Percentiles rank a stretch among this genome's conserved stretches.
These are phyloP conservation scores for Rachycentron canadum DNA, from an alignment of 2,797 vertebrate species.

Conservation along the genomic window DNA sequence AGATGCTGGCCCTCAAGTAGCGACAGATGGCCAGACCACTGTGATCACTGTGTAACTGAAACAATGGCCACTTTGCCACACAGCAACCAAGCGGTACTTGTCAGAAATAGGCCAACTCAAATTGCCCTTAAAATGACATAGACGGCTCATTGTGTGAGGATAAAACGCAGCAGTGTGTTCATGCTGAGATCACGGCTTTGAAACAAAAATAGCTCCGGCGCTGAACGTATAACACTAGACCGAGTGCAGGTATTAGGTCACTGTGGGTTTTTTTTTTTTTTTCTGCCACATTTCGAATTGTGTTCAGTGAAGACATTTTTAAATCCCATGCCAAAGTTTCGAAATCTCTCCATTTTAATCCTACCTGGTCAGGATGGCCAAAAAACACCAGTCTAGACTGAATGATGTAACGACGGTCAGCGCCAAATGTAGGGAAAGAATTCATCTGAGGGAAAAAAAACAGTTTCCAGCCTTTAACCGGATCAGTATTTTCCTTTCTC, in stretches of 20 bases:
- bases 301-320: no score
- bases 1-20: conserved; percentile 8
- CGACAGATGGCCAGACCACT: conserved; percentile 43
- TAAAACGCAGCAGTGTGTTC: not conserved
- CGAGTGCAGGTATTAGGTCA: no score
- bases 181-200: not conserved
- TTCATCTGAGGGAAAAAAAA: not conserved
- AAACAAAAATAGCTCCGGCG: not conserved
- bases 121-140: conserved; percentile 33
- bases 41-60: conserved; percentile 12
- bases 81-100: conserved; percentile 25
- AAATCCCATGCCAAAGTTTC: no score
- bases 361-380: no score
- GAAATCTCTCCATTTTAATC: no score
- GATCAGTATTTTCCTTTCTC: not conserved
- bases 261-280: no score
- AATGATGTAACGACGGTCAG: no score
- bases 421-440: not conserved
- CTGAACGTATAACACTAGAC: not conserved
- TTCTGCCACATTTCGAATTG: no score
- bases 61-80: conserved; percentile 32
- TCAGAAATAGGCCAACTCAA: conserved; percentile 30
- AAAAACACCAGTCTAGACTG: no score
- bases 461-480: not conserved
- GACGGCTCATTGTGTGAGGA: conserved; percentile 4